Percentiles rank a stretch among this genome's conserved stretches.
Conservation (phyloP, 2,888 invertebrate species). For the Troides helena region DNA sequence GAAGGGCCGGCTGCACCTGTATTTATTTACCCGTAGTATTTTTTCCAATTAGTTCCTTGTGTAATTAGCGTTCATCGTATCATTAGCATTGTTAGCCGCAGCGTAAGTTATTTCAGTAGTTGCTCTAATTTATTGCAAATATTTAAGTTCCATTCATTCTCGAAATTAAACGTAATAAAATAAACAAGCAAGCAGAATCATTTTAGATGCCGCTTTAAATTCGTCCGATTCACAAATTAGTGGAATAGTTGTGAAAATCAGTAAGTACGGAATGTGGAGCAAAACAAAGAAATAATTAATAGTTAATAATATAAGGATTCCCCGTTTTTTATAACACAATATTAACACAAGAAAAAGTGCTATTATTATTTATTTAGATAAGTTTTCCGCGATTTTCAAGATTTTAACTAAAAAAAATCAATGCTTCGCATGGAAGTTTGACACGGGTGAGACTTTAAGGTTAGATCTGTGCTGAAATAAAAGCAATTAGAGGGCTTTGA, state of each 20-base stretch:
- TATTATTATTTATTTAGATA: too few relatives aligned
- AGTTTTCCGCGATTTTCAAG: too few relatives aligned
- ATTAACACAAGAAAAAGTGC: too few relatives aligned
- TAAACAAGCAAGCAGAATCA: neutral
- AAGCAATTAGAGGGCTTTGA: conserved; percentile 47
- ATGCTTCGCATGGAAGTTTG: neutral
- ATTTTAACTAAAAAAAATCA: neutral
- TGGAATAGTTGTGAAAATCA: too few relatives aligned
- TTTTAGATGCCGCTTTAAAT: too few relatives aligned
- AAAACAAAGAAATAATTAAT: too few relatives aligned
- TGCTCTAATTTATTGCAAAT: conserved; percentile 17
- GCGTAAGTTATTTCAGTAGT: conserved; percentile 14
- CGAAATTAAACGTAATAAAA: neutral
- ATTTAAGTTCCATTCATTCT: neutral
- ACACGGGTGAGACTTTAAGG: conserved; percentile 36
- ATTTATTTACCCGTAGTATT: conserved; percentile 20
- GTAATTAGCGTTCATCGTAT: conserved; percentile 24
- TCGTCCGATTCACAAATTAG: too few relatives aligned
- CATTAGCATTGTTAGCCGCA: conserved; percentile 15
- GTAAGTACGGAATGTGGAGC: too few relatives aligned
- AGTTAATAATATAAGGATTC: too few relatives aligned
- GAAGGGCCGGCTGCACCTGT: conserved; percentile 10
- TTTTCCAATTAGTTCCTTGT: conserved; percentile 24
- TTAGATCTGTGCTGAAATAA: conserved; percentile 61
- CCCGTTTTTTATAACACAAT: too few relatives aligned